Conservation (phyloP, 2,113 vertebrate species). For the Paradoxurus hermaphroditus region DNA sequence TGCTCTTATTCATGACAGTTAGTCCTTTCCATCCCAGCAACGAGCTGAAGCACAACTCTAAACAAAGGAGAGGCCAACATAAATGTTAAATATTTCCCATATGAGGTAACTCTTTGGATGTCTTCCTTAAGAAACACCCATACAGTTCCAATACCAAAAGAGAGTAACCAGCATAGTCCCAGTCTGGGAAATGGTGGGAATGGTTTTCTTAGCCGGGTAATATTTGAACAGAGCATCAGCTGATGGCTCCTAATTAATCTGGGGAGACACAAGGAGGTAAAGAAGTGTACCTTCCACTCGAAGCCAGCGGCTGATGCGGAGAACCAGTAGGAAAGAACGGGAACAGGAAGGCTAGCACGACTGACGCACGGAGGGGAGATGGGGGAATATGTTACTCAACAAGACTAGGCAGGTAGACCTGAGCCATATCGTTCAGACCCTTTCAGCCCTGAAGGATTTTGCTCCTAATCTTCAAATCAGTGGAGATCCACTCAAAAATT, state of each 20-base stretch:
- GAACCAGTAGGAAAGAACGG: not conserved
- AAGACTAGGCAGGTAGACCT: not conserved
- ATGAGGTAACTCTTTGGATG: not conserved
- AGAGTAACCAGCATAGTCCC: not conserved
- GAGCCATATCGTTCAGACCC: not conserved
- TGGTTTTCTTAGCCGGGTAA: not conserved
- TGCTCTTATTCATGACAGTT: not conserved
- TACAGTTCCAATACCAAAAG: not conserved
- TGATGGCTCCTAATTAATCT: not conserved
- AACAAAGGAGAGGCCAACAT: not conserved
- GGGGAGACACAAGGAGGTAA: not conserved
- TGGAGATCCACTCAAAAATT: not conserved
- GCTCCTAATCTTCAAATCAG: not conserved
- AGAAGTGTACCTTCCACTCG: not conserved
- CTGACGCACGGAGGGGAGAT: not conserved
- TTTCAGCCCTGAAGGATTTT: not conserved
- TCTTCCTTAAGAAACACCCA: not conserved
- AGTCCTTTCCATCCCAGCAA: not conserved
- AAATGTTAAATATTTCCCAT: not conserved
- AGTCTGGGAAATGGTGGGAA: not conserved
- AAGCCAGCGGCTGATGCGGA: not conserved
- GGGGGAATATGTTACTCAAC: not conserved
- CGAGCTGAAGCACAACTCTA: not conserved
- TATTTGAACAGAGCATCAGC: not conserved
- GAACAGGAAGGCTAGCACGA: not conserved